These are phyloP conservation scores for Caenorhabditis becei DNA, from an alignment of 2,888 invertebrate genomes.

Conservation along the genomic window DNA sequence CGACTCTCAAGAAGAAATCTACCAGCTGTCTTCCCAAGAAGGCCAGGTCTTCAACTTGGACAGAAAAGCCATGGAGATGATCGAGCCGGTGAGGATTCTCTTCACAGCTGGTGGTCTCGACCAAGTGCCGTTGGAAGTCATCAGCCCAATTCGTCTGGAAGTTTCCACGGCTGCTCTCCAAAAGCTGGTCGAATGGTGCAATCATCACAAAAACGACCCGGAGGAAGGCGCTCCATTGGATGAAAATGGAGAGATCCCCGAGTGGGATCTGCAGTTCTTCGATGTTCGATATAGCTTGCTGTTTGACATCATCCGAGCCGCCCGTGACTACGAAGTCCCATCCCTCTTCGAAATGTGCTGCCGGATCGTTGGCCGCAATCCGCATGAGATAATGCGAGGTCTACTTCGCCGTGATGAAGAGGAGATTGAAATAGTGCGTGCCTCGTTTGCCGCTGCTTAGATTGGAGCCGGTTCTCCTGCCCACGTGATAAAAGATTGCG, in stretches of 20 bases:
- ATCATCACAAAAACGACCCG: conserved; percentile 40
- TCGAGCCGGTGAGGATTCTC: conserved; percentile 6
- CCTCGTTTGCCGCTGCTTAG: not conserved
- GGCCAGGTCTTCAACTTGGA: conserved; percentile 13
- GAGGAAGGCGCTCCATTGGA: not conserved
- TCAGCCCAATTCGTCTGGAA: conserved; percentile 20
- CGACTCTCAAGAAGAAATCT: not conserved
- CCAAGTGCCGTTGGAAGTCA: not conserved
- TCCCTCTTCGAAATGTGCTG: conserved; percentile 38
- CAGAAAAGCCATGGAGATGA: conserved; percentile 28
- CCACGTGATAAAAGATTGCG: not conserved
- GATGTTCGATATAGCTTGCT: conserved; percentile 24
- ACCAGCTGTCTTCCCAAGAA: conserved; percentile 20
- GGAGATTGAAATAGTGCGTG: not conserved
- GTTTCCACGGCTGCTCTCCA: not conserved
- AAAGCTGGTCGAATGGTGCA: conserved; percentile 42
- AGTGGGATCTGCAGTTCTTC: conserved; percentile 26
- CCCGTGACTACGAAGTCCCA: conserved; percentile 15
- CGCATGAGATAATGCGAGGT: conserved; percentile 15
- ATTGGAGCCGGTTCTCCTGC: not conserved
- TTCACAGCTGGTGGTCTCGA: conserved; percentile 25
- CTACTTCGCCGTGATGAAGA: conserved; percentile 9
- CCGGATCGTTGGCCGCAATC: conserved; percentile 24
- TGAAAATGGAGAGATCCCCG: not conserved
- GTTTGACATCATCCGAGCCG: conserved; percentile 32